These are phyloP conservation scores for Xanthostigma xanthostigma DNA, from an alignment of 2,888 invertebrate species.

Conservation along the genomic window DNA sequence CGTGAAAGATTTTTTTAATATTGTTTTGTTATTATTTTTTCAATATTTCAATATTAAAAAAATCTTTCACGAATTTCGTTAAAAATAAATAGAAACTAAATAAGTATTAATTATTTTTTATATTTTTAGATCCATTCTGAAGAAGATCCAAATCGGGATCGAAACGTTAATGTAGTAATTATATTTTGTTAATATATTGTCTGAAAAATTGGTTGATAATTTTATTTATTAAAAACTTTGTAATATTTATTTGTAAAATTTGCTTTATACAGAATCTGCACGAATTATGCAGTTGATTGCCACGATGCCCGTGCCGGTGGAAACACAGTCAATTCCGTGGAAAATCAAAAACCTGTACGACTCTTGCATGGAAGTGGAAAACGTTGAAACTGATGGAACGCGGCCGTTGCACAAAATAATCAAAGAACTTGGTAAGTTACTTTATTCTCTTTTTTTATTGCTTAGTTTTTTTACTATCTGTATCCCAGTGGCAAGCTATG, in stretches of 20 bases:
- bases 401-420: slow-evolving; percentile 30
- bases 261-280: slow-evolving; percentile 28
- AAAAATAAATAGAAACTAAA: too few relatives aligned
- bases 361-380: slow-evolving; percentile 36
- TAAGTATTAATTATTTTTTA: too few relatives aligned
- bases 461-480: background rate
- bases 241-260: background rate
- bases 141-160: too few relatives aligned
- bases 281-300: slow-evolving; percentile 30
- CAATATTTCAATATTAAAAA: too few relatives aligned
- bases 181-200: too few relatives aligned
- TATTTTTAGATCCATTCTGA: too few relatives aligned
- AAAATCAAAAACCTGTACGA: slow-evolving; percentile 42
- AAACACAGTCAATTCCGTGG: slow-evolving; percentile 31
- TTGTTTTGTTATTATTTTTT: too few relatives aligned
- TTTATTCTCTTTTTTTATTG: background rate
- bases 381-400: slow-evolving; percentile 30
- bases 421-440: slow-evolving; percentile 30
- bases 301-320: slow-evolving; percentile 30
- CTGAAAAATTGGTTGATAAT: too few relatives aligned
- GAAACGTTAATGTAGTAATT: too few relatives aligned
- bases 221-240: background rate
- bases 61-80: too few relatives aligned
- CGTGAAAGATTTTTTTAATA: too few relatives aligned
- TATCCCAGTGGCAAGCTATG: too few relatives aligned